Conservation (phyloP, 2,888 invertebrate genomes). For the Phorcus lineatus region DNA sequence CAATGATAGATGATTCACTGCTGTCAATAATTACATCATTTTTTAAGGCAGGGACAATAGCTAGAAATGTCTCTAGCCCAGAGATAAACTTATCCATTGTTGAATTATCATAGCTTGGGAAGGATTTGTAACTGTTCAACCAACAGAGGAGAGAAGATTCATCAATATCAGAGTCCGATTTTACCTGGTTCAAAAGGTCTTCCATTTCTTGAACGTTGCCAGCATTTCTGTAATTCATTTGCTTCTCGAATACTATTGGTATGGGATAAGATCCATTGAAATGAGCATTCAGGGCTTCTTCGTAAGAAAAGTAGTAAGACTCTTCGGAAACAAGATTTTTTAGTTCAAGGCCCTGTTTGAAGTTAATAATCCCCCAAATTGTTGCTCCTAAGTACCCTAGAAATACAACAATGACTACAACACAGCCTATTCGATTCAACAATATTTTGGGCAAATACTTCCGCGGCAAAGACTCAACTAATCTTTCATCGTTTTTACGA, state of each 20-base stretch:
- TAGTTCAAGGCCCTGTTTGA: conserved; percentile 49
- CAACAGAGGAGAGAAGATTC: conserved; percentile 13
- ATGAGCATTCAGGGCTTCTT: conserved; percentile 32
- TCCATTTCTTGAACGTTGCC: neutral
- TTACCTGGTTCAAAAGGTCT: neutral
- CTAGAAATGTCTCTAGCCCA: conserved; percentile 29
- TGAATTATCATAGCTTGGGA: neutral
- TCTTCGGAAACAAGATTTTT: conserved; percentile 53
- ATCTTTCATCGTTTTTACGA: no score
- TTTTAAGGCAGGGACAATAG: conserved; percentile 28
- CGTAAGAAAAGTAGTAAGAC: conserved; percentile 58
- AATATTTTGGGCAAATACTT: no score
- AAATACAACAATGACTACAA: no score
- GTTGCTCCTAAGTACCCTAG: no score
- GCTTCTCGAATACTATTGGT: conserved; percentile 41
- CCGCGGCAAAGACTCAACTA: no score
- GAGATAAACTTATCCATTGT: conserved; percentile 27
- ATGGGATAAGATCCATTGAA: conserved; percentile 44
- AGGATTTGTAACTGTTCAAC: conserved; percentile 15
- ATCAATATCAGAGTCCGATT: neutral
- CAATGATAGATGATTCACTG: conserved; percentile 79
- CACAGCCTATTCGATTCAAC: no score
- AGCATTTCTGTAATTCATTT: conserved; percentile 34
- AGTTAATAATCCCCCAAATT: no score
- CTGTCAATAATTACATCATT: conserved; percentile 50